Conservation (phyloP, 2,797 vertebrate species). For the Melanotaenia pygmaea region DNA sequence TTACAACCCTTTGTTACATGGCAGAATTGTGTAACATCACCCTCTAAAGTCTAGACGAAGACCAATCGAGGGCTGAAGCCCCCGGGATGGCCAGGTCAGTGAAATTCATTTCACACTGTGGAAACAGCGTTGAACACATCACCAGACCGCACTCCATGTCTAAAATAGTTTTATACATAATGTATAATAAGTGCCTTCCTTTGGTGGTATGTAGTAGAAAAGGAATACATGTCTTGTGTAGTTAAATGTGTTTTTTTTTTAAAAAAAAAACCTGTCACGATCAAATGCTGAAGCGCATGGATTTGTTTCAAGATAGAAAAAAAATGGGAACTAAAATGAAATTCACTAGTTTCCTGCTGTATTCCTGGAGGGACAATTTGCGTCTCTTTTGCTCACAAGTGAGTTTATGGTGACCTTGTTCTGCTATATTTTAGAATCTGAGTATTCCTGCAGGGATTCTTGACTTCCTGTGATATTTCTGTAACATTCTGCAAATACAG, state of each 20-base stretch:
- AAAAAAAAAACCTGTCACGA: background rate
- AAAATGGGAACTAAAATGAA: background rate
- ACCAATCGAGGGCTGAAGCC: constrained; percentile 20
- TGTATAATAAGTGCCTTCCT: constrained; percentile 8
- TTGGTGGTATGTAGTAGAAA: constrained; percentile 19
- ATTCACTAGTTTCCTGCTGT: constrained; percentile 5
- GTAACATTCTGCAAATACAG: constrained; percentile 2
- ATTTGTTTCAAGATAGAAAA: constrained; percentile 2
- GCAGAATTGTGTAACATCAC: constrained; percentile 36
- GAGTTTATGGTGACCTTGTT: constrained; percentile 36
- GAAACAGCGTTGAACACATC: constrained; percentile 44
- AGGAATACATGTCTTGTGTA: background rate
- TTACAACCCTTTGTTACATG: constrained; percentile 38
- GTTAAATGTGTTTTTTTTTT: background rate
- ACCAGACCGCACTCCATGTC: constrained; percentile 36
- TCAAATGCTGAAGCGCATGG: background rate
- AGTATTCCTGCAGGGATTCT: constrained; percentile 20
- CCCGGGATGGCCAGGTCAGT: constrained; percentile 19
- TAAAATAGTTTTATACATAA: constrained; percentile 14
- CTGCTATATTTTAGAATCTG: constrained; percentile 36
- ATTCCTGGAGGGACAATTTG: constrained; percentile 23
- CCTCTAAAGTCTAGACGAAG: constrained; percentile 26
- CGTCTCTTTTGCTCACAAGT: constrained; percentile 11
- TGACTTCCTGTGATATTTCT: constrained; percentile 38
- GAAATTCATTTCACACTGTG: constrained; percentile 54